These are phyloP conservation scores for Myotis findleyi DNA, from an alignment of 2,797 vertebrate genomes.

Conservation along the genomic window DNA sequence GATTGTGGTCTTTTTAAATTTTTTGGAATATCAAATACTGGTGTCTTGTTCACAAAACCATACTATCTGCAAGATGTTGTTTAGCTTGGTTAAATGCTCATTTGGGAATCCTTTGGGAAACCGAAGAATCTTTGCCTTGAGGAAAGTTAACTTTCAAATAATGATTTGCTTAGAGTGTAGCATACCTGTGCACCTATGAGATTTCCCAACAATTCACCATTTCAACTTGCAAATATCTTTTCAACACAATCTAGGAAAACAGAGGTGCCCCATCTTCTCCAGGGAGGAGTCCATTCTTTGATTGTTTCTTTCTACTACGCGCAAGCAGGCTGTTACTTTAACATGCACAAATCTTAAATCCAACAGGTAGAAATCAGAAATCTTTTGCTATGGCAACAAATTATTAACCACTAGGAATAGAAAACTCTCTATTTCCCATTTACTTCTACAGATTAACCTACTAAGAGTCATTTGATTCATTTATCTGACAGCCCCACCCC, in stretches of 20 bases:
- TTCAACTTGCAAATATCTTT: neutral
- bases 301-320: neutral
- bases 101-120: neutral
- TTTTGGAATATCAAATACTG: neutral
- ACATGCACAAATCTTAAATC: neutral
- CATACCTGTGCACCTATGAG: neutral
- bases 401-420: neutral
- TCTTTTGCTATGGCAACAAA: neutral
- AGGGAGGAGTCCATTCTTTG: neutral
- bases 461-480: slow-evolving; percentile 7
- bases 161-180: neutral
- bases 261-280: neutral
- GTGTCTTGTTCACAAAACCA: neutral
- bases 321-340: neutral
- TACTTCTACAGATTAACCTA: neutral
- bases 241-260: neutral
- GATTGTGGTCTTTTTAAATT: neutral
- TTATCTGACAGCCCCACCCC: neutral
- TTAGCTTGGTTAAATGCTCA: neutral
- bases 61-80: neutral
- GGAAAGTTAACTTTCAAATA: neutral
- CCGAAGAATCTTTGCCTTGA: neutral
- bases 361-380: neutral
- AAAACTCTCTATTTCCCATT: slow-evolving; percentile 6
- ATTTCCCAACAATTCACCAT: neutral